phyloP scores from a whole-genome alignment of 2,888 invertebrate species.

The Rhagonycha fulva region DNA sequence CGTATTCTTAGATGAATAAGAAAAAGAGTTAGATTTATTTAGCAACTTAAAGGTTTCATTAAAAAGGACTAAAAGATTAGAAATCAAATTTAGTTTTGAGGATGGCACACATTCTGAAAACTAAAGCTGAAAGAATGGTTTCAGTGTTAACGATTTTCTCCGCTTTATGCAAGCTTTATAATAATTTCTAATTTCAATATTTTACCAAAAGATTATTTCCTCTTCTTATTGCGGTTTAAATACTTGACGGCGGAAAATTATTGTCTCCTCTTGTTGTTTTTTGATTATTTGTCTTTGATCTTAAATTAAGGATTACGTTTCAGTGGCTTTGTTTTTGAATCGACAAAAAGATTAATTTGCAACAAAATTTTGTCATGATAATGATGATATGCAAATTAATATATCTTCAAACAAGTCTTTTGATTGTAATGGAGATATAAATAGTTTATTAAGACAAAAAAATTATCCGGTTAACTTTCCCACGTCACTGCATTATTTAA shows the following conservation, averaged over 20 bases:
- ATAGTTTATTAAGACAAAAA: background rate
- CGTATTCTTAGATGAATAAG: background rate
- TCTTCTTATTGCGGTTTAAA: background rate
- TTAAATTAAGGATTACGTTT: background rate
- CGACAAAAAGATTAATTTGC: background rate
- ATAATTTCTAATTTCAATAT: background rate
- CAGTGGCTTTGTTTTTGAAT: background rate
- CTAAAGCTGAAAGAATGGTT: background rate
- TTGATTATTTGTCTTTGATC: background rate
- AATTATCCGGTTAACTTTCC: background rate
- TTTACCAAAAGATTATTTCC: background rate
- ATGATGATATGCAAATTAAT: background rate
- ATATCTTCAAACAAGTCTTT: background rate
- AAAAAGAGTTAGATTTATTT: background rate
- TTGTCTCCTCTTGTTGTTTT: background rate
- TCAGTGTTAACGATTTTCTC: background rate
- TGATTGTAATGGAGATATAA: background rate
- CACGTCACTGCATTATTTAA: background rate
- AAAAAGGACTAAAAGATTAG: background rate
- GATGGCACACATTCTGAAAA: background rate
- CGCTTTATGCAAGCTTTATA: background rate
- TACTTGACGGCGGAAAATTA: background rate
- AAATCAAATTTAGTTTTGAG: background rate
- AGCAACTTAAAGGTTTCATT: background rate
- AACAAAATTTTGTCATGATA: background rate